Percentiles rank a stretch among this genome's conserved stretches.
These are phyloP conservation scores for Sebastes taczanowskii DNA, from an alignment of 2,797 vertebrate species.

Conservation along the genomic window DNA sequence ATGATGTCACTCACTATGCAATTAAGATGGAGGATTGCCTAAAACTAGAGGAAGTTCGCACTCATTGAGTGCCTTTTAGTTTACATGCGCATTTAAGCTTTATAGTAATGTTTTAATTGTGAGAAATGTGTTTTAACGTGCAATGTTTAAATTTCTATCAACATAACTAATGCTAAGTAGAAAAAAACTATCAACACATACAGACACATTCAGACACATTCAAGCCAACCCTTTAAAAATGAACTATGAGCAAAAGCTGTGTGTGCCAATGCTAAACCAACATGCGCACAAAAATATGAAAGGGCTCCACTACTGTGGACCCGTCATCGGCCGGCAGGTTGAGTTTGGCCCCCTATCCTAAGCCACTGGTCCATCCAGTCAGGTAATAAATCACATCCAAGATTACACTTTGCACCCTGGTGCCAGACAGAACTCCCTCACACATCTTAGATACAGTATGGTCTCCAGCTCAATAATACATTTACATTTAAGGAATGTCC, in stretches of 20 bases:
- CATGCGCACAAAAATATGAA: not conserved
- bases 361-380: conserved; percentile 20
- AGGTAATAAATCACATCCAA: conserved; percentile 69
- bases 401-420: conserved; percentile 66
- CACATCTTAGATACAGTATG: conserved; percentile 18
- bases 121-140: not conserved
- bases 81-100: not conserved
- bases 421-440: conserved; percentile 64
- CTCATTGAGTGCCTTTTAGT: not conserved
- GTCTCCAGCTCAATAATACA: conserved; percentile 22
- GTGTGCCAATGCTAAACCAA: not conserved
- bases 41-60: not conserved
- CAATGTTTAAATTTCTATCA: not conserved
- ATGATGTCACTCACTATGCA: not conserved
- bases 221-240: not conserved
- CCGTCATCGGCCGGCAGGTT: conserved; percentile 5
- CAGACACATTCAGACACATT: not conserved
- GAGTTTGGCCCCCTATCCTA: conserved; percentile 13
- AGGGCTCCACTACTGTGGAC: not conserved
- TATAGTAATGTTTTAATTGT: not conserved
- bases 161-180: not conserved
- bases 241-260: not conserved
- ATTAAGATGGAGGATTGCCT: not conserved
- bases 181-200: not conserved
- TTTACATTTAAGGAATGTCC: conserved; percentile 14